These are phyloP conservation scores for Lithophane socia DNA, from an alignment of 2,888 invertebrate species.

Conservation along the genomic window DNA sequence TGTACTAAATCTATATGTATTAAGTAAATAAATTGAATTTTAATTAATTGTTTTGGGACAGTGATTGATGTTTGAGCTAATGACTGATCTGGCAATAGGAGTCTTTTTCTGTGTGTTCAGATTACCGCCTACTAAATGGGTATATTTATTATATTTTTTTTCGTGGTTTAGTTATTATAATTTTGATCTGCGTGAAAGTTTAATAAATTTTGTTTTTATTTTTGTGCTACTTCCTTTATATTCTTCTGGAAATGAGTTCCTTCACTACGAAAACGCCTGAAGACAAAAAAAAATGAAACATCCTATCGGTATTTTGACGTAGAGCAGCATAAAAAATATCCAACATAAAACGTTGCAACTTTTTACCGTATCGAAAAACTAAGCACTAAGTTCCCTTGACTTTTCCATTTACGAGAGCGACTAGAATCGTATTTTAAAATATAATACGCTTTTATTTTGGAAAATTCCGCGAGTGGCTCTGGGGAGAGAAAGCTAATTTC, in stretches of 20 bases:
- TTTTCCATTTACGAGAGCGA: conserved; percentile 79
- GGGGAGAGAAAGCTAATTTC: conserved; percentile 90
- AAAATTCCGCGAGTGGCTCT: conserved; percentile 88
- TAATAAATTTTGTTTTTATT: neutral
- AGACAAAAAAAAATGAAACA: neutral
- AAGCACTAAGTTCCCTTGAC: conserved; percentile 71
- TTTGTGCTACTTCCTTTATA: neutral
- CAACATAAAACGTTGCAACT: conserved; percentile 40
- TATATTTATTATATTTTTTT: neutral
- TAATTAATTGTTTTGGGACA: neutral
- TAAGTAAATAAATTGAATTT: neutral
- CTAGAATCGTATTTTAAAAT: conserved; percentile 88
- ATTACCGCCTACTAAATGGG: neutral
- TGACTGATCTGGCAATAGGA: neutral
- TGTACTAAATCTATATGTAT: neutral
- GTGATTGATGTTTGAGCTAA: neutral
- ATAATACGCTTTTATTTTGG: conserved; percentile 90
- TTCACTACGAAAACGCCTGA: neutral
- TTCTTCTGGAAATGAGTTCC: too few species aligned
- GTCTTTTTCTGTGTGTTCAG: neutral
- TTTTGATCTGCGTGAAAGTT: neutral
- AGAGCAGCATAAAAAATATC: neutral
- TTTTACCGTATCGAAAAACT: conserved; percentile 64
- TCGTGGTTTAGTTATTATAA: neutral
- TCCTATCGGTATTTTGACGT: neutral